These are phyloP conservation scores for Odobenus rosmarus DNA, from an alignment of 2,113 vertebrate species.

Conservation along the genomic window DNA sequence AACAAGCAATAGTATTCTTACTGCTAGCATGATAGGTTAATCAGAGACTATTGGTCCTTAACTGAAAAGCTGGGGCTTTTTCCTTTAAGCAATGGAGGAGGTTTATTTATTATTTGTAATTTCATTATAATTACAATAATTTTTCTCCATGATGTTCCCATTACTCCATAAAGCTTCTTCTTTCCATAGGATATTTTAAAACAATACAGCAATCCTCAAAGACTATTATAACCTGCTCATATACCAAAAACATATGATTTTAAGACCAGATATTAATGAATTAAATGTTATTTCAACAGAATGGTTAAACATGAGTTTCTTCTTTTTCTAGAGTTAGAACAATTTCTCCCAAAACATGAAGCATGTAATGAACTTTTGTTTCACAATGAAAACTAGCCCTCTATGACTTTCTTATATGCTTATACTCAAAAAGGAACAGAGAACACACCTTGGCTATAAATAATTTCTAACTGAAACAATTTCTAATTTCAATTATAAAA, in stretches of 20 bases:
- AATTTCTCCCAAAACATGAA: neutral
- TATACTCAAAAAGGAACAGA: neutral
- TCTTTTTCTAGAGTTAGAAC: neutral
- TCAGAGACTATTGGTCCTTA: neutral
- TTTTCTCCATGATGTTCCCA: neutral
- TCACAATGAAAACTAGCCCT: neutral
- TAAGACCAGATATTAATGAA: constrained; percentile 11
- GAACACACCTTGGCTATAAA: neutral
- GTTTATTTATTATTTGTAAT: neutral
- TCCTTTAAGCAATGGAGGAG: neutral
- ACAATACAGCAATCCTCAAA: neutral
- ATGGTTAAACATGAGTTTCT: neutral
- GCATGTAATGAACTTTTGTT: neutral
- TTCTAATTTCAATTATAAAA: constrained; percentile 37
- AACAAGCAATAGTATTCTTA: neutral
- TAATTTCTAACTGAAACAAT: constrained; percentile 31
- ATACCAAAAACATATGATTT: neutral
- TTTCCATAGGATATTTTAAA: neutral
- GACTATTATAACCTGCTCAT: neutral
- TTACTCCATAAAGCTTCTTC: neutral
- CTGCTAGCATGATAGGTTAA: neutral
- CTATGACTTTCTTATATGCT: neutral
- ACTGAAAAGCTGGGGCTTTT: neutral
- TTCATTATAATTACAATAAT: neutral
- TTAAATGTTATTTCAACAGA: constrained; percentile 33